These are phyloP conservation scores for Trachelus stipa DNA, from an alignment of 2,888 invertebrate genomes.

Conservation along the genomic window DNA sequence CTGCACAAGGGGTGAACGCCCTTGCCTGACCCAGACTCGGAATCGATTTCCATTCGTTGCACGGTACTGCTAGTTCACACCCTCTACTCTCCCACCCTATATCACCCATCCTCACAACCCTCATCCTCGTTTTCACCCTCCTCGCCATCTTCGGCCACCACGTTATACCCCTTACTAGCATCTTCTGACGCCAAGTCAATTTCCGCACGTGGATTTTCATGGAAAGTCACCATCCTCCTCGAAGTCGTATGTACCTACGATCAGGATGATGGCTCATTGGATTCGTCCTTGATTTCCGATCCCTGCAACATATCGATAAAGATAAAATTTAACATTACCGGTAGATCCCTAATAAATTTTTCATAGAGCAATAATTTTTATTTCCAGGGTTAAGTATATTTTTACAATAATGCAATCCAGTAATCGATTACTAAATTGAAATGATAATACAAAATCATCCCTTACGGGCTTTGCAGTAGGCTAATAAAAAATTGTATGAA, in stretches of 20 bases:
- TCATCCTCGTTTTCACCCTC: constrained; percentile 12
- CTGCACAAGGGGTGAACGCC: constrained; percentile 65
- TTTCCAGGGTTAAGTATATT: not conserved
- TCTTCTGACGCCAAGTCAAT: not conserved
- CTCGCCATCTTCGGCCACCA: not conserved
- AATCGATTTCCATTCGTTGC: constrained; percentile 64
- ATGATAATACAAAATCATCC: not conserved
- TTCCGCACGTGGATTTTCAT: constrained; percentile 46
- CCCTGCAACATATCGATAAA: not conserved
- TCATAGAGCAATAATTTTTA: not conserved
- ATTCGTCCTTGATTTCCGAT: not conserved
- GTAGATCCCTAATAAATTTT: not conserved
- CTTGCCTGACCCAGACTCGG: constrained; percentile 66
- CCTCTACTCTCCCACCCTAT: constrained; percentile 21
- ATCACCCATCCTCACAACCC: constrained; percentile 9
- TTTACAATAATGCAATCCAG: not conserved
- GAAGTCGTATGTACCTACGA: constrained; percentile 23
- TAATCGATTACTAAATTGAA: not conserved
- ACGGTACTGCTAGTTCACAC: constrained; percentile 29
- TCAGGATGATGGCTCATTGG: not conserved
- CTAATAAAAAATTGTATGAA: not conserved
- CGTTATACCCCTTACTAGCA: not conserved
- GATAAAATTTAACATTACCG: not conserved
- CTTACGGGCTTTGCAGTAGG: not conserved
- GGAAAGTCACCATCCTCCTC: constrained; percentile 33